Conservation (phyloP, 2,113 vertebrate genomes). For the Speoplatyrhinus poulsoni region DNA sequence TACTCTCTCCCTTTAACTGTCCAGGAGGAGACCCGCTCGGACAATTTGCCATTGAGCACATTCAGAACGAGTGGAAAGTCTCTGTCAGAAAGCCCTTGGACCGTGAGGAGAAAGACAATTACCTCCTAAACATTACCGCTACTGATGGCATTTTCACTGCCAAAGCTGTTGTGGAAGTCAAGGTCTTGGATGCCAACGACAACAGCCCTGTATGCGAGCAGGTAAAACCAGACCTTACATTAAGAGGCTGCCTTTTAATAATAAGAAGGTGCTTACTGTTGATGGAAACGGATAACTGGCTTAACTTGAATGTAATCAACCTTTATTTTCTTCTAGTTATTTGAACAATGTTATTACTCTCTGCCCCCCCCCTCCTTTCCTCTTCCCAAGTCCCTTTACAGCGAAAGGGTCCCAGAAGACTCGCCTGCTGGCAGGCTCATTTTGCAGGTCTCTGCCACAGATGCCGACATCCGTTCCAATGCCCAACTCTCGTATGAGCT, state of each 20-base stretch:
- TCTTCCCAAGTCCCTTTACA: conserved; percentile 80
- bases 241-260: not conserved
- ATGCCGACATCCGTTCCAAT: conserved; percentile 95
- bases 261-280: not conserved
- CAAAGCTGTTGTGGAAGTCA: conserved; percentile 93
- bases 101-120: conserved; percentile 91
- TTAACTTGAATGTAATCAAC: not conserved
- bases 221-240: conserved; percentile 69
- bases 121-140: conserved; percentile 94
- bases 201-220: conserved; percentile 94
- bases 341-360: not conserved
- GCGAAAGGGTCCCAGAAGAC: conserved; percentile 88
- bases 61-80: conserved; percentile 97
- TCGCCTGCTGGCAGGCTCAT: conserved; percentile 84
- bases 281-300: not conserved
- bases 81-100: conserved; percentile 92
- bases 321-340: not conserved
- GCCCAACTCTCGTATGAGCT: conserved; percentile 90
- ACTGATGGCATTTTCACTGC: conserved; percentile 92
- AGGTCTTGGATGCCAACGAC: conserved; percentile 97
- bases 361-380: not conserved
- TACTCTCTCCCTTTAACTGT: conserved; percentile 41
- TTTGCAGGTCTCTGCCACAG: conserved; percentile 88
- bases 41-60: conserved; percentile 91
- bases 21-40: conserved; percentile 92